Evolutionary conservation across 2,113 vertebrate species (phyloP).

Genomic region (Oryzias melastigma): DNA sequence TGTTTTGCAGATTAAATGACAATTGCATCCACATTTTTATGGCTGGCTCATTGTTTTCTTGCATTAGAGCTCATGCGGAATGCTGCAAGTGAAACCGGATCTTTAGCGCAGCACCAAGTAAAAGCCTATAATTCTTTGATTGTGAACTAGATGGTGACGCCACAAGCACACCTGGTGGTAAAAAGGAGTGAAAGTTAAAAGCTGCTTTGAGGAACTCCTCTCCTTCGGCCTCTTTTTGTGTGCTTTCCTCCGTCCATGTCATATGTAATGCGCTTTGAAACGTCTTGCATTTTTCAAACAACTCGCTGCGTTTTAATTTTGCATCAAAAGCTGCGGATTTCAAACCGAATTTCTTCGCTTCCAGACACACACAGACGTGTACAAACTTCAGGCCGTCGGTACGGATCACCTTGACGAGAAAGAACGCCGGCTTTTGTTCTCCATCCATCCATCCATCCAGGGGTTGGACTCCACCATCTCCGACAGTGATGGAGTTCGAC

Average conservation of each 20-base stretch:
- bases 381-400: not conserved
- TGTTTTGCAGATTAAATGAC: slow-evolving; percentile 60
- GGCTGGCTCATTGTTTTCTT: slow-evolving; percentile 31
- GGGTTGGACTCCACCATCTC: too few relatives aligned
- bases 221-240: not conserved
- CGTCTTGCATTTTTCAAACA: slow-evolving; percentile 37
- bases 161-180: slow-evolving; percentile 41
- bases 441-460: not conserved
- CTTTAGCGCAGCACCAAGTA: too few relatives aligned
- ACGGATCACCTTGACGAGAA: too few relatives aligned
- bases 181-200: slow-evolving; percentile 59
- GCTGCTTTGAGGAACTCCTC: slow-evolving; percentile 45
- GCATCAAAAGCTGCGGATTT: slow-evolving; percentile 53
- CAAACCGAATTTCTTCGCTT: slow-evolving; percentile 36
- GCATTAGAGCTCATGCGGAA: too few relatives aligned
- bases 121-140: slow-evolving; percentile 34
- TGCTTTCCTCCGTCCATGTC: slow-evolving; percentile 7
- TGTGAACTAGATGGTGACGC: slow-evolving; percentile 35
- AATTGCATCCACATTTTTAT: slow-evolving; percentile 54
- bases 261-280: slow-evolving; percentile 34
- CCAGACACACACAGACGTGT: not conserved
- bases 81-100: too few relatives aligned
- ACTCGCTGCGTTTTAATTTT: slow-evolving; percentile 49
- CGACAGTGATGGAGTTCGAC: slow-evolving; percentile 1
- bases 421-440: slow-evolving; percentile 6